Conservation (phyloP, 2,113 vertebrate species). For the Podarcis muralis region DNA sequence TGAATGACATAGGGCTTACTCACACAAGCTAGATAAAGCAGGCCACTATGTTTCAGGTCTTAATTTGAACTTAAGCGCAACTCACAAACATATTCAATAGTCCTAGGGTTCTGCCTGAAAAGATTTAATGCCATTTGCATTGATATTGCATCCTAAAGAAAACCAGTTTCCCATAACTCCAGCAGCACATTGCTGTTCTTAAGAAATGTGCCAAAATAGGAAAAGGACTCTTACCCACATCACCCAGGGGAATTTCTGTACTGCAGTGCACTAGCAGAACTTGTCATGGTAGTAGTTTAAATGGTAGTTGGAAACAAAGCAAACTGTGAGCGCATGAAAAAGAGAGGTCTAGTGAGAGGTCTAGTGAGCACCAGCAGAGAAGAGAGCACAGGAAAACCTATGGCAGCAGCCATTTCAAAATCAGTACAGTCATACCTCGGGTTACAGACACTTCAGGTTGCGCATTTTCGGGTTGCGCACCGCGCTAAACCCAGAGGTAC, state of each 20-base stretch:
- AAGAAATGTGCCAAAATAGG: not conserved
- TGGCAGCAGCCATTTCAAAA: not conserved
- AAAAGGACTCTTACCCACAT: not conserved
- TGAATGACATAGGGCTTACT: not conserved
- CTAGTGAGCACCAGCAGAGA: not conserved
- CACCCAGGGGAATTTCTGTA: not conserved
- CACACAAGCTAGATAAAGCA: not conserved
- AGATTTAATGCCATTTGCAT: not conserved
- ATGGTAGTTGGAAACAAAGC: not conserved
- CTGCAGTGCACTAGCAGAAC: not conserved
- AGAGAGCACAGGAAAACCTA: not conserved
- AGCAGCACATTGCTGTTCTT: not conserved
- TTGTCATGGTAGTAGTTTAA: not conserved
- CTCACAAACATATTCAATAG: not conserved
- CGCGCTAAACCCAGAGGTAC: no score
- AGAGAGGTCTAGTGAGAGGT: no score
- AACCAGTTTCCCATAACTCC: not conserved
- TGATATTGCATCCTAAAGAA: not conserved
- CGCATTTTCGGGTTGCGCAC: no score
- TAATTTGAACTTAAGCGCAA: not conserved
- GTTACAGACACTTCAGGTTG: no score
- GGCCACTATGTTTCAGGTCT: no score
- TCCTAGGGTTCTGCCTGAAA: not conserved
- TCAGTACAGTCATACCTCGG: no score
- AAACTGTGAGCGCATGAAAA: not conserved